phyloP scores from a whole-genome alignment of 2,113 vertebrate species.

The Archocentrus centrarchus region DNA sequence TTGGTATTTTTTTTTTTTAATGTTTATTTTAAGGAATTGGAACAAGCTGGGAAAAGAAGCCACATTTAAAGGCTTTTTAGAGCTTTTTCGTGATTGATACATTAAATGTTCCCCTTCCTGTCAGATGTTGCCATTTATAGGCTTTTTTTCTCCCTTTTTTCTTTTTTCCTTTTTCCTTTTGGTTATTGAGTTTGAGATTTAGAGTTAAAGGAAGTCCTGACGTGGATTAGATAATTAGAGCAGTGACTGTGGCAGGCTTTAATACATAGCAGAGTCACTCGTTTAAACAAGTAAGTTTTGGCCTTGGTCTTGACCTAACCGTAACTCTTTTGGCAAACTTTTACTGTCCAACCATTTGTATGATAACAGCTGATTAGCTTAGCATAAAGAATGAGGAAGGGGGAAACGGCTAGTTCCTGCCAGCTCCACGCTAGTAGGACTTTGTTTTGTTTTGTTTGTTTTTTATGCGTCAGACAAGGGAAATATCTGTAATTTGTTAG shows the following conservation, averaged over 20 bases:
- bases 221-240: neutral
- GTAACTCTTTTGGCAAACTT: neutral
- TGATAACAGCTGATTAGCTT: neutral
- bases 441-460: neutral
- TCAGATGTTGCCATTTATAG: constrained; percentile 41
- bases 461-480: neutral
- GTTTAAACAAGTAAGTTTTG: neutral
- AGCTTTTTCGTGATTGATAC: constrained; percentile 22
- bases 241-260: neutral
- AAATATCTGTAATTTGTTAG: neutral
- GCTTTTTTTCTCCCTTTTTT: neutral
- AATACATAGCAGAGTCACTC: neutral
- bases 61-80: neutral
- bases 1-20: constrained; percentile 7
- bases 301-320: neutral
- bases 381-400: neutral
- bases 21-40: constrained; percentile 68
- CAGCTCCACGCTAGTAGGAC: neutral
- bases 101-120: neutral
- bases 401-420: neutral
- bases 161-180: neutral
- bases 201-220: constrained; percentile 30
- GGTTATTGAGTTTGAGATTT: neutral
- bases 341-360: neutral
- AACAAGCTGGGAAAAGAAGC: neutral